Evolutionary conservation across 2,797 vertebrate genomes (phyloP).

Genomic region (Linurgus olivaceus): DNA sequence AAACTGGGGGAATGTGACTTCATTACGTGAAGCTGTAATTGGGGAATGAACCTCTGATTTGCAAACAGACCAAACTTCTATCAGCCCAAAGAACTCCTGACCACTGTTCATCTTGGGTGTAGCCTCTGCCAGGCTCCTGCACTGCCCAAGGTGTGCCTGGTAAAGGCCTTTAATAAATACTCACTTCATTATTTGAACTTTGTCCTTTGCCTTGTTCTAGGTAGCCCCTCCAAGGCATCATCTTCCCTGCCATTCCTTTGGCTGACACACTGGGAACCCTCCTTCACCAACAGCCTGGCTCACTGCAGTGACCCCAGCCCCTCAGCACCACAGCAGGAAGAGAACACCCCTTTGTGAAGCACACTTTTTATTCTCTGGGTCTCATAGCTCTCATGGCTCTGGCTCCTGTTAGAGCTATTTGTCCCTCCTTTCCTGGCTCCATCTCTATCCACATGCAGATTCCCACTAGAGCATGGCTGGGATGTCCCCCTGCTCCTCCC

Average conservation of each 20-base stretch:
- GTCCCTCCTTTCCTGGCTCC: background rate
- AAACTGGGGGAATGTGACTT: background rate
- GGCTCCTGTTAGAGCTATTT: background rate
- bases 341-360: background rate
- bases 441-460: background rate
- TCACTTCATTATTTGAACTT: background rate
- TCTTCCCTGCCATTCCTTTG: background rate
- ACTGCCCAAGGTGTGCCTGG: background rate
- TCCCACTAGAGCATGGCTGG: background rate
- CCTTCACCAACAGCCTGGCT: background rate
- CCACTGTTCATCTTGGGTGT: accelerated
- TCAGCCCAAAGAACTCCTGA: accelerated
- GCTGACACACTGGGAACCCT: background rate
- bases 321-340: background rate
- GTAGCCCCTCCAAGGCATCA: background rate
- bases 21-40: background rate
- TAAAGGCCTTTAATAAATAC: background rate
- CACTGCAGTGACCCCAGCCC: background rate
- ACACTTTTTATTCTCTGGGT: background rate
- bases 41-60: background rate
- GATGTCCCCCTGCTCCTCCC: background rate
- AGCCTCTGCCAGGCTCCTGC: background rate
- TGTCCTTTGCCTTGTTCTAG: background rate
- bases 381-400: background rate
- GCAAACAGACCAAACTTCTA: background rate